Base-by-base conservation (phyloP, 2,113 vertebrate genomes). In the Brachypodius melanocephalos region DNA sequence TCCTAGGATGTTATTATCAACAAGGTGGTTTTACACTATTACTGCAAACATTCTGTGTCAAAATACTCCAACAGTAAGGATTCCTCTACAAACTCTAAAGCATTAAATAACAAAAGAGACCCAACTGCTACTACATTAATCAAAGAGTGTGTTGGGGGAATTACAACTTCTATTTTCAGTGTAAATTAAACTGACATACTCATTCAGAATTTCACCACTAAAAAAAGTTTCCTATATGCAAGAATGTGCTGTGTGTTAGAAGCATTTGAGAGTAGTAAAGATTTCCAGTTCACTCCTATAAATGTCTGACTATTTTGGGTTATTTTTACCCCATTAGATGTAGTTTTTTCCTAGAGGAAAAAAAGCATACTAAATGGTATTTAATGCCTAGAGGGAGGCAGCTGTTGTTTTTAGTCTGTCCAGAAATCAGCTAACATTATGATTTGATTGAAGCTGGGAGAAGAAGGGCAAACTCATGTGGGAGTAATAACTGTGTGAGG, bases 321-420 rank as follows among this genome's bases (percentile, higher is more conserved):
- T 58, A 81, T 91, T 95, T 96, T 51, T 88, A 43, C 52, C 49
- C 34, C 74, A n/a, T 82, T 89, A 74, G 19, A 62, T 88, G 63
- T 45, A 40, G 34, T 58, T 82, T 92, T 87, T 95, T 96, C 82
- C 65, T 79, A 45, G 79, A 80, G 22, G 38, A 36, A 68, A 97
- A 96, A 97, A 96, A 85, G 48, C 25, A 74, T 84, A 72, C 65
- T 93, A 84, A 88, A 80, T 90, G 82, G 34, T 93, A 86, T 96
- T 91, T 93, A 79, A 67, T 71, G 75, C 76, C 66, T 85, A 81
- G 45, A 76, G 36, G 62, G 48, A 97, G 92, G 89, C 94, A 96
- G 91, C 95, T 97, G 91, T 93, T 96, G 82, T 66, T 94, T 91
- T 92, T 62, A 81, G n/a, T 80, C 58, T 93, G 26, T 92, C 93